Evolutionary conservation across 2,797 vertebrate species (phyloP), one percentile per base, ranked within the genome.

Genomic region (Pitangus sulphuratus): DNA sequence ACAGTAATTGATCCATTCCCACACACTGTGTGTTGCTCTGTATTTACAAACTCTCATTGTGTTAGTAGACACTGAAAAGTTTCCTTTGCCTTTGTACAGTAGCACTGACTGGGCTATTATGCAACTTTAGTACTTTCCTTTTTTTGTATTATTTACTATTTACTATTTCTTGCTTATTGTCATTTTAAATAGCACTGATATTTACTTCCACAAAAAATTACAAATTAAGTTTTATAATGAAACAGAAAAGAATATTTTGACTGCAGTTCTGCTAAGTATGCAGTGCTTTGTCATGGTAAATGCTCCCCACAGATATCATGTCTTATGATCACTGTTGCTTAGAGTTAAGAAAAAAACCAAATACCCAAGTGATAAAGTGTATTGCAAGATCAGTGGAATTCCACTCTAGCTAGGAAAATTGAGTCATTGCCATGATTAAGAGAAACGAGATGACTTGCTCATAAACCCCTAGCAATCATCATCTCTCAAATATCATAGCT

Each of bases 391-490:
- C 8, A 5, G 80, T 71, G 54, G 39, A 91, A 37, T 61, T 75
- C 45, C 19, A 14, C 33, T 83, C 33, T n/a, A 56, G 53, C 75
- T 80, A n/a, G 64, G 64, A 90, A 87, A 78, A 94, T 40, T 24
- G 70, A 93, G 54, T 86, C 58, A 75, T 69, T 85, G 75, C 45
- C 65, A 88, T 0, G 2, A 58, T 26, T 83, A 75, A 90, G 51
- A 95, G 68, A 87, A 93, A 94, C 66, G 21, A 60, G 65, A 69
- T 69, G 18, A 76, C 33, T 90, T 90, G 56, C 47, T 68, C 40
- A 70, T 78, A 89, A 84, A 94, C 90, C 64, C 56, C 31, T 61
- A 65, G 47, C 53, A 89, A 78, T 93, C 75, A 89, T 85, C 18
- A 68, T 87, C 44, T 94, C 69, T 90, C 2, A 4, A 68, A 71